Base-by-base conservation (phyloP, 2,888 invertebrate species). In the Acanthosepion esculentum region DNA sequence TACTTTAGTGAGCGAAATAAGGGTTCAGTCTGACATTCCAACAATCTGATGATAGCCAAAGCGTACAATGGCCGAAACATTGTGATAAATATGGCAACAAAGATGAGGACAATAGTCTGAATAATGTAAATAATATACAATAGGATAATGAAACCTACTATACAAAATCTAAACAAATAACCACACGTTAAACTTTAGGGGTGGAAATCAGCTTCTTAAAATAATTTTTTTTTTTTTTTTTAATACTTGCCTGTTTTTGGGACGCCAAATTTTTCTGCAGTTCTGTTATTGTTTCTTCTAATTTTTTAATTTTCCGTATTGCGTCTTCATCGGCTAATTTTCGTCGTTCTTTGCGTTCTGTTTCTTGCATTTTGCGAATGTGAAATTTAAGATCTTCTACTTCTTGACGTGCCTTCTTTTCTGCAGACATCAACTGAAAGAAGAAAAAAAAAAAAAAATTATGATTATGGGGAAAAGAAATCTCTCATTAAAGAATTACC, bases 311-410 rank as follows among this genome's bases (percentile, higher is more conserved):
- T 97, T 99, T 99, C 94, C 99, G 98, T 95, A 99, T 98, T 0
- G 99, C 99, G 97, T 99, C 99, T 97, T 99, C 99, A 97, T 99
- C 99, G 0, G 99, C 99, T 94, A 99, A 97, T 96, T 99, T 99
- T 95, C 99, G 98, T 41, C 96, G 95, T 96, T 99, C 99, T 97
- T 99, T 99, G 8, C 99, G 98, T 97, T 99, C 99, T 97, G 98
- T 98, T 97, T 99, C 99, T 98, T 98, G 97, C 96, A 97, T 96
- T 95, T 97, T 97, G 94, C 97, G 97, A 92, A 98, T 96, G 95
- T 97, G 97, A 94, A 96, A 96, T 94, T 97, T 98, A 95, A 99
- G 98, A 96, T 99, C 99, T 95, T 99, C 99, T 0, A 99, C 98
- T 97, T 99, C 99, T 94, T 98, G 98, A 53, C 99, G 98, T 2